These are phyloP conservation scores for Trachythela sp. DNA, from an alignment of 64 coral and sea anemone genomes.

Conservation along the genomic window DNA sequence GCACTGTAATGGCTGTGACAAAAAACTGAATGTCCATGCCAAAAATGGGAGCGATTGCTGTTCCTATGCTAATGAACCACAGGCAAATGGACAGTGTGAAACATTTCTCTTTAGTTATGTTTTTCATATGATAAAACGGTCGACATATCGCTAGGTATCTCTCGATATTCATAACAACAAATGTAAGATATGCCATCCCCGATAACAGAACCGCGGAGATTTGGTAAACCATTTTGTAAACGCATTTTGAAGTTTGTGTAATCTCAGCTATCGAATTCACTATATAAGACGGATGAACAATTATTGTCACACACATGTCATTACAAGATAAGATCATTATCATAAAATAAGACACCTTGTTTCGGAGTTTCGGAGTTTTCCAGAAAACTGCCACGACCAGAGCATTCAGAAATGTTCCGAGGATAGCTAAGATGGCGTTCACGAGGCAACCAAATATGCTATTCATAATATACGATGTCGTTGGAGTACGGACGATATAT, in stretches of 20 bases:
- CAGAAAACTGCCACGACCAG: neutral
- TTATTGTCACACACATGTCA: neutral
- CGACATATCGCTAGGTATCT: neutral
- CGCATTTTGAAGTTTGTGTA: neutral
- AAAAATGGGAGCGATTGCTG: neutral
- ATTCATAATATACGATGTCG: neutral
- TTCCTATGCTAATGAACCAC: neutral
- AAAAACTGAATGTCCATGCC: neutral
- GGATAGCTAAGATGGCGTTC: neutral
- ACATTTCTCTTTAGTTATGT: neutral
- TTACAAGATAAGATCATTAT: neutral
- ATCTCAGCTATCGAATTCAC: neutral
- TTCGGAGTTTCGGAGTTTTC: neutral
- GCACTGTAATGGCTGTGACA: neutral
- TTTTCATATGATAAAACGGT: neutral
- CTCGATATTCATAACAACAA: neutral
- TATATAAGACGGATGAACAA: neutral
- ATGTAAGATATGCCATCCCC: neutral
- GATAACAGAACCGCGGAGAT: neutral
- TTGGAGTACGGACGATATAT: neutral
- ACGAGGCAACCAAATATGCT: neutral
- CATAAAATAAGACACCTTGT: slow-evolving; percentile 9
- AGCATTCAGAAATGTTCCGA: neutral
- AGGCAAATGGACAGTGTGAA: neutral
- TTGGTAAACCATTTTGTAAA: slow-evolving; percentile 13